Evolutionary conservation across 2,797 vertebrate genomes (phyloP), one percentile per base, ranked within the genome.

Genomic region (Cossypha heuglini): DNA sequence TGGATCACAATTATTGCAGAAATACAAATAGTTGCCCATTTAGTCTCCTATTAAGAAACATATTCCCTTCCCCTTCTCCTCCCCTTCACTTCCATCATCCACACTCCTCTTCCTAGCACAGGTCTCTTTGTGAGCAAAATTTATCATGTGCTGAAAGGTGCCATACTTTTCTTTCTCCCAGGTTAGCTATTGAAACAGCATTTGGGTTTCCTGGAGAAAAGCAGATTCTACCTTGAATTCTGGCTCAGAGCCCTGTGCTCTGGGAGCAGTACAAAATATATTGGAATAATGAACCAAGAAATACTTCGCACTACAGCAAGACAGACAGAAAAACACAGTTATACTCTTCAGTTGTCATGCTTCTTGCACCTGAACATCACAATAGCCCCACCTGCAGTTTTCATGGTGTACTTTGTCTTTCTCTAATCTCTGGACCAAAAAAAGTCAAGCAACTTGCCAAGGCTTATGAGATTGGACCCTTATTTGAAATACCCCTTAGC

Each of bases 21-120:
- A 88, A 75, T 78, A 24, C 29, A 86, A 88, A 78, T 25, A 64
- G 29, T 46, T 64, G 37, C 5, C 7, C 26, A 89, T 88, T 94
- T 83, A 72, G 35, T 92, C 12, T 82, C 5, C 13, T 69, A 11
- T 49, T 87, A 87, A 48, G 45, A 80, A 86, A 72, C 11, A 61
- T 1, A 14, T 10, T 17, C 17, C 14, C 13, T 35, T 31, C 9
- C 16, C 4, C 26, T 73, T 38, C 29, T 20, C 21, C 37, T 51
- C 37, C 14, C 12, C 15, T n/a, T n/a, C 7, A 6, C 22, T 29
- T 29, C 5, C 10, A 48, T 24, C 17, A 29, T 6, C 31, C 37
- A 18, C 6, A n/a, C 3, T 1, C 5, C 7, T 48, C 20, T 43
- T 66, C 17, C 20, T 33, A 21, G 42, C 6, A 2, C 2, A 26